Conservation (phyloP, 2,888 invertebrate genomes). For the Gortyna flavago region DNA sequence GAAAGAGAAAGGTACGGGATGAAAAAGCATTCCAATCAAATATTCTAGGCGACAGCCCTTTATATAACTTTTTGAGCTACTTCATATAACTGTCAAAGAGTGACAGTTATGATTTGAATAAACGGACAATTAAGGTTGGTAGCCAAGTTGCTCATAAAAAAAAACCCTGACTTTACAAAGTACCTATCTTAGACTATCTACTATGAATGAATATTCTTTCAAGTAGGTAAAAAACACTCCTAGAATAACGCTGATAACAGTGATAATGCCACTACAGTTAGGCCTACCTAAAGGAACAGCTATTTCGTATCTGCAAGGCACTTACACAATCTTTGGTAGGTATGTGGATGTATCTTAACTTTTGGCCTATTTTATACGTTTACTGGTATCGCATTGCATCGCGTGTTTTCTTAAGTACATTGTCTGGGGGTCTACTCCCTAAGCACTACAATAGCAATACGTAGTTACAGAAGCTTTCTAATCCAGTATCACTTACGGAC, state of each 20-base stretch:
- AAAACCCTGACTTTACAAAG: not conserved
- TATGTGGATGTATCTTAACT: not conserved
- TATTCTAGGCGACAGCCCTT: not conserved
- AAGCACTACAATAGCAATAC: too few relatives aligned
- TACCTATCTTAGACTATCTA: not conserved
- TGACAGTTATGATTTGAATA: not conserved
- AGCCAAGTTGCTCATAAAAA: not conserved
- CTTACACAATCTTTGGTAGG: not conserved
- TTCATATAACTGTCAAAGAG: not conserved
- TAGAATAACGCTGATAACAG: conserved; percentile 14
- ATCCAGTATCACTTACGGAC: too few relatives aligned
- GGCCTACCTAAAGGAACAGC: not conserved
- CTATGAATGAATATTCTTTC: not conserved
- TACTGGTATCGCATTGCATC: not conserved
- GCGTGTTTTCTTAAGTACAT: conserved; percentile 1
- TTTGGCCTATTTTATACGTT: conserved; percentile 5
- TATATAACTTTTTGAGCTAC: not conserved
- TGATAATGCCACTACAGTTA: conserved; percentile 6
- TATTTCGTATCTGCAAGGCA: conserved; percentile 3
- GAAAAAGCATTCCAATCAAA: not conserved
- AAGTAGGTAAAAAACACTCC: not conserved
- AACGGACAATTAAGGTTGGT: not conserved
- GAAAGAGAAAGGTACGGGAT: conserved; percentile 6
- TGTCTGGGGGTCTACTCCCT: too few relatives aligned
- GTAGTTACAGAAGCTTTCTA: too few relatives aligned